phyloP scores from a whole-genome alignment of 1,140 invertebrate genomes.

The Spodoptera litura region DNA sequence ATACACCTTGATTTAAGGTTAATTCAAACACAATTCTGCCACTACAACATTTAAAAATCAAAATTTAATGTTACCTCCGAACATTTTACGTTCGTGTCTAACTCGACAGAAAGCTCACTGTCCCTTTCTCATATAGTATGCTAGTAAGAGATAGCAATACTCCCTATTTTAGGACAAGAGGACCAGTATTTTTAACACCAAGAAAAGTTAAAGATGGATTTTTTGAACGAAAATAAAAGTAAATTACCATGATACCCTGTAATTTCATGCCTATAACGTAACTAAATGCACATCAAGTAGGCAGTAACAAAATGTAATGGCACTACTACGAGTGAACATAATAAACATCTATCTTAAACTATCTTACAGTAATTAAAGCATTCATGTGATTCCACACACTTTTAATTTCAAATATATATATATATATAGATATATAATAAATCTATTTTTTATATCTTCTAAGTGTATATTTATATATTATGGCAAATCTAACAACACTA shows the following conservation, averaged over 20 bases:
- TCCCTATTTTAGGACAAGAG: neutral
- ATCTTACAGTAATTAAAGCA: conserved; percentile 84
- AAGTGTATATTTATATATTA: conserved; percentile 45
- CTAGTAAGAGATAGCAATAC: no score
- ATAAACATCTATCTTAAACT: conserved; percentile 66
- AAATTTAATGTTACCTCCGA: no score
- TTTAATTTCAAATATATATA: conserved; percentile 61
- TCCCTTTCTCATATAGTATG: no score
- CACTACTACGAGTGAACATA: conserved; percentile 41
- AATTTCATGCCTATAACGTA: conserved; percentile 72
- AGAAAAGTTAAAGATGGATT: conserved; percentile 18
- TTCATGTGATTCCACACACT: conserved; percentile 73
- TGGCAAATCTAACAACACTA: conserved; percentile 42
- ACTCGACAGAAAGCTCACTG: neutral
- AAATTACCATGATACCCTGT: conserved; percentile 75
- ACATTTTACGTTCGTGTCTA: no score
- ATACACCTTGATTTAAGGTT: no score
- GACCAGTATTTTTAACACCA: neutral
- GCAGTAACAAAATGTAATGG: conserved; percentile 26
- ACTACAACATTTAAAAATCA: no score
- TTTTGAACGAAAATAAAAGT: conserved; percentile 25
- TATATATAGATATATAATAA: conserved; percentile 55
- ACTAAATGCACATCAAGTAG: conserved; percentile 42
- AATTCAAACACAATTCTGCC: no score
- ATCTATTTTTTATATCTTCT: conserved; percentile 45